phyloP scores from a whole-genome alignment of 2,797 vertebrate species.

The Anguilla pacifica region DNA sequence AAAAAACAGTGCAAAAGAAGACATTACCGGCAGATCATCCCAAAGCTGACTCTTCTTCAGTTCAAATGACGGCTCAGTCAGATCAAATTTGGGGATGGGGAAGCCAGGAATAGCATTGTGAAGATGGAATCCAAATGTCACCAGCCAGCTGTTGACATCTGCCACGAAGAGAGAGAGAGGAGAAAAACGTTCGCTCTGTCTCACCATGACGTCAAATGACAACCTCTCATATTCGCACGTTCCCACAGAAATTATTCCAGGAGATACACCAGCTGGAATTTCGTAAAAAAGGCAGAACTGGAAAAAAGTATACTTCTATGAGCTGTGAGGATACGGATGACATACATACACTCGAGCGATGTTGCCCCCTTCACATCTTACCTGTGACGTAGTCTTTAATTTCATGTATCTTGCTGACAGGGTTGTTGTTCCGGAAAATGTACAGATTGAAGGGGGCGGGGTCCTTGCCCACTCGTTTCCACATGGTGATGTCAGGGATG shows the following conservation, averaged over 20 bases:
- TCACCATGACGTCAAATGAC: not conserved
- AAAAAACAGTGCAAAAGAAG: not conserved
- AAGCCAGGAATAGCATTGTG: constrained; percentile 98
- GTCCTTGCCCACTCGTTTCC: constrained; percentile 87
- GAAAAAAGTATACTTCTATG: not conserved
- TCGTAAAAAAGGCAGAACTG: not conserved
- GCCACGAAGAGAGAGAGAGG: constrained; percentile 42
- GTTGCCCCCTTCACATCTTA: constrained; percentile 59
- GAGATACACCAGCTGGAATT: not conserved
- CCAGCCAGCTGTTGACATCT: constrained; percentile 99
- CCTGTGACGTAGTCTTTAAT: constrained; percentile 95
- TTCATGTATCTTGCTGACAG: constrained; percentile 95
- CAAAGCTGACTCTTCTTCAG: constrained; percentile 93
- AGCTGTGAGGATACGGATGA: not conserved
- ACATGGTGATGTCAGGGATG: constrained; percentile 88
- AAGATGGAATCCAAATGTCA: constrained; percentile 98
- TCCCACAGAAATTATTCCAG: not conserved
- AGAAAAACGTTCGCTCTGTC: constrained; percentile 37
- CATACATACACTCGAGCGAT: not conserved
- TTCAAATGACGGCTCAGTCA: constrained; percentile 91
- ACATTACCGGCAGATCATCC: constrained; percentile 93
- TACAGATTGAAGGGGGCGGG: constrained; percentile 95
- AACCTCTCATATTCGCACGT: not conserved
- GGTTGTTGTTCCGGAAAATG: constrained; percentile 98
- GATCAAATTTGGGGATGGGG: constrained; percentile 90